Base-by-base conservation (phyloP, 2,888 invertebrate genomes). In the Trichogramma dendrolimi region DNA sequence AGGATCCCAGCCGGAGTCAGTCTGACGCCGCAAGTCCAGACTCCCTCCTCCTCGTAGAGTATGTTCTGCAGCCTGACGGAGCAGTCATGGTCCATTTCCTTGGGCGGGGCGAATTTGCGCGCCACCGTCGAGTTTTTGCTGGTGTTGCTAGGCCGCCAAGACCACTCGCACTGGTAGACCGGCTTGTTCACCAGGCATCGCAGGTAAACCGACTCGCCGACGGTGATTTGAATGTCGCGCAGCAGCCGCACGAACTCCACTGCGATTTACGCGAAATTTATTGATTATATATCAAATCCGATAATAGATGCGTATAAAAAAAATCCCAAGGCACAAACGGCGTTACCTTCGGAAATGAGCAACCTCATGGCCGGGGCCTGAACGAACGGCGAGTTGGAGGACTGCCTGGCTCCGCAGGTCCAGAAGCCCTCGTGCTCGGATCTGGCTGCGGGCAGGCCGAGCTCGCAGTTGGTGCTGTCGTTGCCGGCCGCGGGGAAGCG, bases 221-320 rank as follows among this genome's bases (percentile, higher is more conserved):
- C 72, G 4, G 78, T 74, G 61, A 76, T 75, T 65, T 78, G 77
- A 47, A 79, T 73, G 55, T 74, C 78, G 60, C 73, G 72, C 38
- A 79, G 78, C 59, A 78, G 70, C 65, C 79, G 78, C 39, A 79
- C 76, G 67, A 79, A 79, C 65, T 78, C 75, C 61, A 79, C 78
- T 75, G 69, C 58, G 70, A 72, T 63, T 61, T 55, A 61, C 62
- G 61, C 55, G 55, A 42, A 41, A 5, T 53, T 11, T 53, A 48
- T 41, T 6, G 46, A 27, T 57, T 48, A 49, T 27, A 27, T 27
- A 27, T 27, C 27, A 27, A 27, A 27, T 27, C 52, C 40, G 55
- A 14, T 42, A 62, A 59, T 14, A 56, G 46, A 39, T 27, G 41
- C 59, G 51, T 58, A 52, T 60, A 58, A 52, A 51, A 50, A 11